Percentiles rank a stretch among this genome's conserved stretches.
Evolutionary conservation across 2,888 invertebrate genomes (phyloP).

Genomic region (Cephalotes varians): DNA sequence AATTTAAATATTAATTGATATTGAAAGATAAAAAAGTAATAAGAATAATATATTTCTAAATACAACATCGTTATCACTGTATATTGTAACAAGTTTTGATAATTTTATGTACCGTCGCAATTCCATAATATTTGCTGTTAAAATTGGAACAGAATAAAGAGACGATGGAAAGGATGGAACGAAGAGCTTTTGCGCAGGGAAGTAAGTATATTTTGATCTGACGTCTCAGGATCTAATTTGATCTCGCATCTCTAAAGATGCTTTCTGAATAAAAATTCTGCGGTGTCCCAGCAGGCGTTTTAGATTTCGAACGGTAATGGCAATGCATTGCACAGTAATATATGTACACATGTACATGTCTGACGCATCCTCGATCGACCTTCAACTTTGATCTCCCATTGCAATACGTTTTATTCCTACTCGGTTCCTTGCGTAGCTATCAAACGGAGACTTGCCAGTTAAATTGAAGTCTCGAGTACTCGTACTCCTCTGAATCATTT

Average conservation of each 20-base stretch:
- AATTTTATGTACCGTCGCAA: not conserved
- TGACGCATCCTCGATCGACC: slow-evolving; percentile 47
- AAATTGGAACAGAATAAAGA: not conserved
- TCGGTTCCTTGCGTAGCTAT: not conserved
- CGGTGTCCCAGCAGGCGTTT: slow-evolving; percentile 15
- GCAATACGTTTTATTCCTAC: slow-evolving; percentile 60
- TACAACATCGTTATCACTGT: not conserved
- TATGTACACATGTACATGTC: not conserved
- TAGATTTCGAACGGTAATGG: slow-evolving; percentile 45
- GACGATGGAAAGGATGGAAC: no score
- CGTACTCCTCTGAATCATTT: no score
- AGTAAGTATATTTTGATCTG: slow-evolving; percentile 73
- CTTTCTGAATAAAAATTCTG: slow-evolving; percentile 74
- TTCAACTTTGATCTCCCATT: slow-evolving; percentile 61
- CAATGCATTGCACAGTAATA: not conserved
- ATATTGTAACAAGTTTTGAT: not conserved
- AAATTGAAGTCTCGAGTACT: slow-evolving; percentile 14
- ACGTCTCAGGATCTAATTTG: slow-evolving; percentile 74
- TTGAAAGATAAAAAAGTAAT: not conserved
- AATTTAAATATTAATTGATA: slow-evolving; percentile 11
- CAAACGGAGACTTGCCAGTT: slow-evolving; percentile 7
- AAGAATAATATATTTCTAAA: not conserved
- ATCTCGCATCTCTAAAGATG: slow-evolving; percentile 70
- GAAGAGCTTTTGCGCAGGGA: slow-evolving; percentile 9
- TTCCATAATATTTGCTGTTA: not conserved